Conservation (phyloP, 1,140 invertebrate genomes). For the Diabrotica undecimpunctata region DNA sequence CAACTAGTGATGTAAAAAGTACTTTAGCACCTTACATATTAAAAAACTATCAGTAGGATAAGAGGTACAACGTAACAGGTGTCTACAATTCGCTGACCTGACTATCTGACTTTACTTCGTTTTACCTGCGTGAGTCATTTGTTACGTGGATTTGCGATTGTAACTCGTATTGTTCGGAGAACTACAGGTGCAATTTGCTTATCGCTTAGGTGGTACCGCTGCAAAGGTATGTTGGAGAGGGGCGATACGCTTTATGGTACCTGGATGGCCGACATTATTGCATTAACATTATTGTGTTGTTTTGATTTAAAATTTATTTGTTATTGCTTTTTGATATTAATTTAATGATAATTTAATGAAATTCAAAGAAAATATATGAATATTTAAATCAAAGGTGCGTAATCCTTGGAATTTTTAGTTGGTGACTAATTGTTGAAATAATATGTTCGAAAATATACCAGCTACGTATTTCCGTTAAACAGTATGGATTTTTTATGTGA, state of each 20-base stretch:
- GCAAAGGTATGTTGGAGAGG: conserved; percentile 6
- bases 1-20: conserved; percentile 20
- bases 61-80: conserved; percentile 30
- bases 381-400: too few species aligned
- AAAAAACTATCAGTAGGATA: background rate
- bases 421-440: too few species aligned
- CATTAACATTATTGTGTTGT: background rate
- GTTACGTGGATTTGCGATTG: background rate
- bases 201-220: conserved; percentile 8
- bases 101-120: conserved; percentile 26
- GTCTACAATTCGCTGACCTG: conserved; percentile 26
- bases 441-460: too few species aligned
- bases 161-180: too few species aligned
- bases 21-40: conserved; percentile 19
- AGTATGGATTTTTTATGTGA: too few species aligned
- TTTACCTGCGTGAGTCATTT: conserved; percentile 39
- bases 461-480: too few species aligned
- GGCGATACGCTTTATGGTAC: background rate
- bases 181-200: background rate
- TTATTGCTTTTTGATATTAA: background rate
- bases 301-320: conserved; percentile 1
- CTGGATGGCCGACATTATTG: conserved; percentile 6
- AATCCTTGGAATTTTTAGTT: too few species aligned
- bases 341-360: too few species aligned
- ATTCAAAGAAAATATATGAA: too few species aligned